phyloP scores from a whole-genome alignment of 2,113 vertebrate species.

The Dissostichus mawsoni region DNA sequence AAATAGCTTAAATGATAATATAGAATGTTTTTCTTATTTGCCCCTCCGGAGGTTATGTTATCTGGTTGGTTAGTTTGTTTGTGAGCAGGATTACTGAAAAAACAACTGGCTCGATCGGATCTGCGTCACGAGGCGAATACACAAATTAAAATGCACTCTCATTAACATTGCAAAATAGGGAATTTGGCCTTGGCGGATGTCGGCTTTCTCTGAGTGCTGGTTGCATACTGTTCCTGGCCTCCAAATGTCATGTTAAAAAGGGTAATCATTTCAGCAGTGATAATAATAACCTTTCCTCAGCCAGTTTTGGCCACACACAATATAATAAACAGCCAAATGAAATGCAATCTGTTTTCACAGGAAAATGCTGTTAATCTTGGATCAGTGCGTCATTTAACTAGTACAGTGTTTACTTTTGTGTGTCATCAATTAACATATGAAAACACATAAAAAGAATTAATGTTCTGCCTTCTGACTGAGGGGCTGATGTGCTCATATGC shows the following conservation, averaged over 20 bases:
- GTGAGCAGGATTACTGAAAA: too few species aligned
- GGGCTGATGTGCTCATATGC: conserved; percentile 2
- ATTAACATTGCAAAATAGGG: too few species aligned
- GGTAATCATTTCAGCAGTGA: background rate
- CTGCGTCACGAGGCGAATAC: too few species aligned
- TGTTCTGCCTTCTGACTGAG: background rate
- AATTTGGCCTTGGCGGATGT: too few species aligned
- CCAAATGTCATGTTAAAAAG: conserved; percentile 1
- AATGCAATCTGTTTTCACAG: background rate
- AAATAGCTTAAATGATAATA: background rate
- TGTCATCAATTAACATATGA: conserved; percentile 1
- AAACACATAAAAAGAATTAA: background rate
- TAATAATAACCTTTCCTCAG: conserved; percentile 11
- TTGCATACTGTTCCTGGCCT: background rate
- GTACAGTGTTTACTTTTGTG: conserved; percentile 36
- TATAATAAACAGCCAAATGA: background rate
- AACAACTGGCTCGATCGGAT: too few species aligned
- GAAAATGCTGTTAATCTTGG: conserved; percentile 8
- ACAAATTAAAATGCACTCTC: too few species aligned
- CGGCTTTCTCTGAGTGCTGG: too few species aligned
- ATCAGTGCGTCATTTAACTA: conserved; percentile 2
- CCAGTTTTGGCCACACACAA: background rate
- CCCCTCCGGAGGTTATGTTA: background rate
- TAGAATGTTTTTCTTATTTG: background rate
- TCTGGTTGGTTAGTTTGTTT: too few species aligned